A percentile compares a stretch with the other conserved stretches of the same genome.
Conservation (phyloP, 2,113 vertebrate species). For the Australoheros scitulus region DNA sequence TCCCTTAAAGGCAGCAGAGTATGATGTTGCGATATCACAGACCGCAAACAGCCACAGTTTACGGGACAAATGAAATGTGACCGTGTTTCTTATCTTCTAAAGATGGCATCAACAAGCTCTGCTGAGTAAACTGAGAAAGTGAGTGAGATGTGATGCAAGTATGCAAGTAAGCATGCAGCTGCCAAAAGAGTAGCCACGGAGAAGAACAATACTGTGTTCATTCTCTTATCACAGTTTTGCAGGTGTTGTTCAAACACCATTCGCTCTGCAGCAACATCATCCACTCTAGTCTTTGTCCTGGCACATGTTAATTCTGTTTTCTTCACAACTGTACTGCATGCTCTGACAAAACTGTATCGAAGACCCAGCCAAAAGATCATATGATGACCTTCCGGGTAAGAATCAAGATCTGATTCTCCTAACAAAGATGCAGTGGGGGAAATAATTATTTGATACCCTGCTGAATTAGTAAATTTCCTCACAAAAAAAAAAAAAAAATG, state of each 20-base stretch:
- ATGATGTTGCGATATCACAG: neutral
- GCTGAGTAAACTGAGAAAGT: slow-evolving; percentile 34
- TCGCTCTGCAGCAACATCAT: neutral
- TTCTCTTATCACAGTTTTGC: neutral
- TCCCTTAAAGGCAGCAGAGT: neutral
- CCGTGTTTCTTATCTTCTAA: neutral
- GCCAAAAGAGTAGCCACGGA: neutral
- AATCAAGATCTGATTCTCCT: neutral
- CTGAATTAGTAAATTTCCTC: neutral
- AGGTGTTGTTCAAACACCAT: neutral
- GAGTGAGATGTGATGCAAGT: neutral
- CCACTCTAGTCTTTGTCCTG: neutral
- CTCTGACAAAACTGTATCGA: neutral
- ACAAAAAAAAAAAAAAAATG: neutral
- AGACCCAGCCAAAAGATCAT: neutral
- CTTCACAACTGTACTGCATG: neutral
- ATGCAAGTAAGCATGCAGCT: neutral
- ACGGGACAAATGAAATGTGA: slow-evolving; percentile 10
- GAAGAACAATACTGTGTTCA: neutral
- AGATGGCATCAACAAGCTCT: slow-evolving; percentile 29
- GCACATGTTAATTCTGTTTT: neutral
- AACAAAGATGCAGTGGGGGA: neutral
- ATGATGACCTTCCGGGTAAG: neutral
- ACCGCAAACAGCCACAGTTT: neutral
- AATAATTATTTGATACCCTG: neutral